Evolutionary conservation across 2,888 invertebrate species (phyloP).

Genomic region (Cecidostiba fungosa): DNA sequence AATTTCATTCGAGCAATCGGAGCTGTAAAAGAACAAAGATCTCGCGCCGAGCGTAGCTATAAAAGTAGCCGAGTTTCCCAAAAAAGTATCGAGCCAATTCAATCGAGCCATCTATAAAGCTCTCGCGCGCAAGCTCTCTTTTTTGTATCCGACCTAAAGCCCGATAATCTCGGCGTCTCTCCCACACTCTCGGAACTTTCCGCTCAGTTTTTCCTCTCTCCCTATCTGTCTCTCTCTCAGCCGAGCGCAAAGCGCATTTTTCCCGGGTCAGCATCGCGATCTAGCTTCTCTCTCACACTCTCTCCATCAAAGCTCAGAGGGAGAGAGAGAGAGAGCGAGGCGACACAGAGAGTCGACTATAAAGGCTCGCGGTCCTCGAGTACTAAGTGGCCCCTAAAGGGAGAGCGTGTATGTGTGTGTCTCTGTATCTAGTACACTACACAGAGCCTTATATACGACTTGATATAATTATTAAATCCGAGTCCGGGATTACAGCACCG

Average conservation of each 20-base stretch:
- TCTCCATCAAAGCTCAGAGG: constrained; percentile 10
- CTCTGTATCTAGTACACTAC: background rate
- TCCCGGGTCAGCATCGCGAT: constrained; percentile 24
- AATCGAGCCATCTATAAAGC: constrained; percentile 31
- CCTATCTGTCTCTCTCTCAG: background rate
- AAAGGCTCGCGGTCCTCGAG: constrained; percentile 12
- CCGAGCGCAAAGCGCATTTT: constrained; percentile 36
- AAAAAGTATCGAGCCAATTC: constrained; percentile 9
- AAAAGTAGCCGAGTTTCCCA: background rate
- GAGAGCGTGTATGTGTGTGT: background rate
- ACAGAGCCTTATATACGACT: background rate
- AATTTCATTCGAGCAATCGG: constrained; percentile 1
- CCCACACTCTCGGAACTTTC: background rate
- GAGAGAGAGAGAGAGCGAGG: background rate
- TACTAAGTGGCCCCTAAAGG: constrained; percentile 14
- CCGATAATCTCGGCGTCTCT: constrained; percentile 33
- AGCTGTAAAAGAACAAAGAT: background rate
- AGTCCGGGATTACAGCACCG: background rate
- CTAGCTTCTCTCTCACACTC: background rate
- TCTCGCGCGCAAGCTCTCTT: constrained; percentile 3
- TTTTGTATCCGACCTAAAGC: background rate
- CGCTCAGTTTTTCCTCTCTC: background rate
- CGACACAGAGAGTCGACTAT: background rate
- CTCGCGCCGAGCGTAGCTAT: background rate
- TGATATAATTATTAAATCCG: constrained; percentile 17